Percentiles rank a stretch among this genome's conserved stretches.
Evolutionary conservation across 1,140 invertebrate species (phyloP).

Genomic region (Oreohelix idahoensis): DNA sequence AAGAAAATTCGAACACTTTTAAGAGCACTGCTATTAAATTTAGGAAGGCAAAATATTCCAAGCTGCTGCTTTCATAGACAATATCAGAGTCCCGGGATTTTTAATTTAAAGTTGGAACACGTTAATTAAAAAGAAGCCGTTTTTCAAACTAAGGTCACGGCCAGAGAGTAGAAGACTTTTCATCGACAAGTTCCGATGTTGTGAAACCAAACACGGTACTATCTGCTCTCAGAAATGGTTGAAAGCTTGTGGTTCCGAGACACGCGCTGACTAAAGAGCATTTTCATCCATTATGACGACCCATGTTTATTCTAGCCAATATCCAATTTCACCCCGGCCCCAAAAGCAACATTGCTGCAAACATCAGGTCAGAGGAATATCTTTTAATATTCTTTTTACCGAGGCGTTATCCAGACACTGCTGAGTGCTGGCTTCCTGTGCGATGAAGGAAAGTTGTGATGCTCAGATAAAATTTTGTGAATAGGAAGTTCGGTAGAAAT

Average conservation of each 20-base stretch:
- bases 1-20: too few species aligned
- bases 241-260: not conserved
- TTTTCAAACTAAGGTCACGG: not conserved
- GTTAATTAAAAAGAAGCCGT: not conserved
- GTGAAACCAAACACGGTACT: not conserved
- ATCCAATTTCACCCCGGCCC: not conserved
- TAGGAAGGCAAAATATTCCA: too few species aligned
- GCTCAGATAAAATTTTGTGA: too few species aligned
- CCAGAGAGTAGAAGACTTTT: not conserved
- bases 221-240: not conserved
- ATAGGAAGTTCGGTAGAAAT: too few species aligned
- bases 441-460: too few species aligned
- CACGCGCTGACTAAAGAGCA: not conserved
- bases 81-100: too few species aligned
- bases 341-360: not conserved
- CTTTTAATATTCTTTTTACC: not conserved
- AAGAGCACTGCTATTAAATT: too few species aligned
- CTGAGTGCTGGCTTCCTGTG: too few species aligned
- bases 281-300: not conserved
- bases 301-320: not conserved
- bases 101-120: not conserved
- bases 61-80: too few species aligned
- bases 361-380: not conserved
- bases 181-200: not conserved
- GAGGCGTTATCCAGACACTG: too few species aligned